Conservation (phyloP, 2,888 invertebrate species). For the Amphipoea lucens region DNA sequence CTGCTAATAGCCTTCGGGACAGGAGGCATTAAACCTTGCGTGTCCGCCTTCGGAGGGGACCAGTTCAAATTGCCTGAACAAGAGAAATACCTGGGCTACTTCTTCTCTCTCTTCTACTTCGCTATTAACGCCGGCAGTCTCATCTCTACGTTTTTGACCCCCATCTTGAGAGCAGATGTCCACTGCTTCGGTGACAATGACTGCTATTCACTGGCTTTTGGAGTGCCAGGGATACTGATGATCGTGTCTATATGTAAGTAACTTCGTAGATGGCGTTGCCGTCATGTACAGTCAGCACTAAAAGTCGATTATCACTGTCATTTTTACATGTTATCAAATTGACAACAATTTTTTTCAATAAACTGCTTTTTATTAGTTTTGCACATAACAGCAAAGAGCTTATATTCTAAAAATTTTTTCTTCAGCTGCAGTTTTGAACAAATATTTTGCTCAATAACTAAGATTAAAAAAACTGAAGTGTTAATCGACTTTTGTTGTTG, state of each 20-base stretch:
- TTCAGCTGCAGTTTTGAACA: no score
- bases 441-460: no score
- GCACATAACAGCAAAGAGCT: no score
- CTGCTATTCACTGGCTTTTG: slow-evolving; percentile 96
- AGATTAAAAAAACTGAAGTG: no score
- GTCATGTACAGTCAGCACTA: no score
- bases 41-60: slow-evolving; percentile 98
- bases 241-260: slow-evolving; percentile 93
- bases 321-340: no score
- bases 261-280: no score
- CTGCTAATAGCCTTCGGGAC: slow-evolving; percentile 96
- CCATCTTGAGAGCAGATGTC: slow-evolving; percentile 94
- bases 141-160: slow-evolving; percentile 96
- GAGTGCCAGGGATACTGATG: slow-evolving; percentile 97
- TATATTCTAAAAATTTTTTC: no score
- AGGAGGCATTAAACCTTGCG: slow-evolving; percentile 99
- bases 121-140: slow-evolving; percentile 97
- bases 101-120: slow-evolving; percentile 98
- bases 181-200: slow-evolving; percentile 94
- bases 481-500: no score
- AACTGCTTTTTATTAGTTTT: no score
- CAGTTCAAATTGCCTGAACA: slow-evolving; percentile 96
- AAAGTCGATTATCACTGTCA: no score
- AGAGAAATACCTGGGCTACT: slow-evolving; percentile 93
- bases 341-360: no score